Conservation (phyloP, 92 coral and sea anemone genomes). For the Ricordea florida region DNA sequence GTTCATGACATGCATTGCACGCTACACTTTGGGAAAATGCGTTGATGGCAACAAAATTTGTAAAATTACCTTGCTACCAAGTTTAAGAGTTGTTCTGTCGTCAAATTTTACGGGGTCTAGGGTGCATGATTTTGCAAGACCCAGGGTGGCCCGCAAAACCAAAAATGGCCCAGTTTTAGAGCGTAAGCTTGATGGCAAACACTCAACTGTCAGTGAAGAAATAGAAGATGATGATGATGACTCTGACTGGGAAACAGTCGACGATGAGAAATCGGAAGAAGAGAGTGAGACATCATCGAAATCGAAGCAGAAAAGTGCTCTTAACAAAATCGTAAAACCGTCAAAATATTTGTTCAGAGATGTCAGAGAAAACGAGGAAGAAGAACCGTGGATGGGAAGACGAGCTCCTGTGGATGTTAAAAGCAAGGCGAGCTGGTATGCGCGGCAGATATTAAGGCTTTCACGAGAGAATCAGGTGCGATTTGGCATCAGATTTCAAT, state of each 20-base stretch:
- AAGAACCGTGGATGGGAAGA: conserved; percentile 58
- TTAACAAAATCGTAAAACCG: not conserved
- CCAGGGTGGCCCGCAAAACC: no score
- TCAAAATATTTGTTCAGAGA: conserved; percentile 66
- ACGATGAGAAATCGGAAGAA: conserved; percentile 2
- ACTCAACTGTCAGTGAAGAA: no score
- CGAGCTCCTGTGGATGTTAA: conserved; percentile 4
- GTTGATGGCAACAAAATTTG: no score
- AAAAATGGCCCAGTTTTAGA: no score
- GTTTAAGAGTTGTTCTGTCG: no score
- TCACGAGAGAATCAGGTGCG: conserved; percentile 51
- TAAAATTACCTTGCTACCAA: no score
- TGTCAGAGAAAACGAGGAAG: conserved; percentile 30
- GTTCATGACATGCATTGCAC: no score
- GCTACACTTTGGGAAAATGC: no score
- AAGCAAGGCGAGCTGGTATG: conserved; percentile 68
- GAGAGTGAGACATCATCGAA: not conserved
- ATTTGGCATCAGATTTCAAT: not conserved
- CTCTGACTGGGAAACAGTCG: conserved; percentile 32
- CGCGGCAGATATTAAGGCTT: conserved; percentile 65
- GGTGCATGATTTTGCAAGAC: not conserved
- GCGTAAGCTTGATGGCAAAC: no score
- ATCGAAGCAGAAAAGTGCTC: not conserved
- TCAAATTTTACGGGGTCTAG: not conserved
- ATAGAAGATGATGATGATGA: not conserved